A percentile compares a stretch with the other conserved stretches of the same genome.
phyloP scores from a whole-genome alignment of 2,888 invertebrate species.

The Himalopsyche tibetana region DNA sequence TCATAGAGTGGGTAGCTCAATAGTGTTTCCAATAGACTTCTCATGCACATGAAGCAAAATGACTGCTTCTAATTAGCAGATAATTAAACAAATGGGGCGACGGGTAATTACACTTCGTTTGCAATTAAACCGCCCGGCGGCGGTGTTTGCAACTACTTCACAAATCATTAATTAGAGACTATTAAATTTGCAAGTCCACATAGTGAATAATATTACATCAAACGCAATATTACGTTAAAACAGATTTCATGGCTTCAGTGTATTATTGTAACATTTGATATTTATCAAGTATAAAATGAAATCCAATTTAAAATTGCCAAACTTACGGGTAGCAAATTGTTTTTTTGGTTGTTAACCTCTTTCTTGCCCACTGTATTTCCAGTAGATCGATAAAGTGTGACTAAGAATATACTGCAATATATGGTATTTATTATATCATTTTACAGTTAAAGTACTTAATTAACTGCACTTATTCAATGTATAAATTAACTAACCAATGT shows the following conservation, averaged over 20 bases:
- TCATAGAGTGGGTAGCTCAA: constrained; percentile 21
- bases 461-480: too few species aligned
- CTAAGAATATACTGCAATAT: too few species aligned
- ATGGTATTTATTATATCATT: too few species aligned
- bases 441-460: too few species aligned
- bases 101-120: constrained; percentile 54
- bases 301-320: too few species aligned
- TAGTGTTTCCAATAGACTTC: constrained; percentile 34
- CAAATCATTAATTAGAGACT: constrained; percentile 31
- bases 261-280: too few species aligned
- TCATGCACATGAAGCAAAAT: constrained; percentile 38
- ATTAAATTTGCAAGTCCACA: neutral
- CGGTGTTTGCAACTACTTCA: constrained; percentile 39
- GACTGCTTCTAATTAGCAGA: constrained; percentile 55
- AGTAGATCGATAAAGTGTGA: too few species aligned
- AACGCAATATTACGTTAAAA: neutral
- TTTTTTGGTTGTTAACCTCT: too few species aligned
- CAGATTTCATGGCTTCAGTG: neutral
- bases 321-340: too few species aligned
- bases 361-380: too few species aligned
- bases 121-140: constrained; percentile 40
- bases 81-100: constrained; percentile 58
- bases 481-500: too few species aligned
- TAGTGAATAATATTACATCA: neutral
- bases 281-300: too few species aligned